Conservation (phyloP, 2,797 vertebrate species). For the Onychomys arenicola region DNA sequence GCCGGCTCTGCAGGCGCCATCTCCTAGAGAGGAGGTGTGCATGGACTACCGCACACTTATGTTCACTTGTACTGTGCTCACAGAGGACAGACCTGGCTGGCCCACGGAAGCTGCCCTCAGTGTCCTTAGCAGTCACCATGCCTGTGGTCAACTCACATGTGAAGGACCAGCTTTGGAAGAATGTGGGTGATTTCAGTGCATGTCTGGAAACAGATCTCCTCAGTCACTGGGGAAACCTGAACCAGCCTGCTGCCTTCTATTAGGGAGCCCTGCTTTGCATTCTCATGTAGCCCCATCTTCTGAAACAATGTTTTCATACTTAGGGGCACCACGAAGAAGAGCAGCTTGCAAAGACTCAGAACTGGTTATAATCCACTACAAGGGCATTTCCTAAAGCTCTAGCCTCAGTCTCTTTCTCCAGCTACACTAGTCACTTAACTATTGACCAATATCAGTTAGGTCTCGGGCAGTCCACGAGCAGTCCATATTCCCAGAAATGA, state of each 20-base stretch:
- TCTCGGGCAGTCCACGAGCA: neutral
- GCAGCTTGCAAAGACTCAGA: neutral
- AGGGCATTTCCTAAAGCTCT: conserved; percentile 22
- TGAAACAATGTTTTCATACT: neutral
- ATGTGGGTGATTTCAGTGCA: neutral
- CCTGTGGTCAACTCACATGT: neutral
- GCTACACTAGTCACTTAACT: neutral
- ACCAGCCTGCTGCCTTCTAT: neutral
- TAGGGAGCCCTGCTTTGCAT: neutral
- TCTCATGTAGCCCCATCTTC: neutral
- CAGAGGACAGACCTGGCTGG: neutral
- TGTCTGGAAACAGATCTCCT: neutral
- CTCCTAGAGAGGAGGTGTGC: neutral
- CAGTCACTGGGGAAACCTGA: neutral
- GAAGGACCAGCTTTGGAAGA: conserved; percentile 9
- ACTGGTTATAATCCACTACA: neutral
- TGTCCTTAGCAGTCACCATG: neutral
- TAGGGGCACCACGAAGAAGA: neutral
- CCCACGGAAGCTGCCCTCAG: neutral
- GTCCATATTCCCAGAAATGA: neutral
- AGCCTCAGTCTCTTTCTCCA: neutral
- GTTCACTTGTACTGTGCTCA: neutral
- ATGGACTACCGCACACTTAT: neutral
- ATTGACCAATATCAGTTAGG: neutral
- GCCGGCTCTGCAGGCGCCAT: neutral